Base-by-base conservation (phyloP, 2,797 vertebrate genomes). In the Scolopax bukidnonensis region DNA sequence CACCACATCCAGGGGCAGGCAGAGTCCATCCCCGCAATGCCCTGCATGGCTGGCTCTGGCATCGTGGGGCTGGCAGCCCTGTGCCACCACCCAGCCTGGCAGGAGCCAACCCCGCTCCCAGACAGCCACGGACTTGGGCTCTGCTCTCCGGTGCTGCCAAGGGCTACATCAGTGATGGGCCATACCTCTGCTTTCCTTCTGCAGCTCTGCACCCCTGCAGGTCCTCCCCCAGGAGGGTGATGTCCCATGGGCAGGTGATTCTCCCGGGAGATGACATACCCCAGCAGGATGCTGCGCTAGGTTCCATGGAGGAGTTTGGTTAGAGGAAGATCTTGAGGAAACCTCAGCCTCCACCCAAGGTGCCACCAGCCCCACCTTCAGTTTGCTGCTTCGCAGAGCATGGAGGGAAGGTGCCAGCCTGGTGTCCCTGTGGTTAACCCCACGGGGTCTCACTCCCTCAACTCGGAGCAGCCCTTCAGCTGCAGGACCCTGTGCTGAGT, bases 111-210 rank as follows among this genome's bases (percentile, higher is more conserved):
- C 51, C 28, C 2, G 4, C 51, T 30, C 51, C 51, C 1, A 6
- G 51, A 53, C 11, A 30, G 56, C 27, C 64, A 6, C 12, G 0
- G 11, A 81, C 76, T 2, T 4, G 59, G 53, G 19, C 13, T 63
- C 48, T 1, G 1, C 2, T 3, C 30, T 38, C 43, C 56, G 0
- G 6, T 1, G 11, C 25, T 36, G 15, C 41, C 53, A 8, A 1
- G 0, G 1, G 65, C 70, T 11, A 2, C 40, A 11, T 2, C 4
- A 54, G 53, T 9, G 0, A 1, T 0, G 36, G 51, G 32, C 63
- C 5, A 2, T 19, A 17, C 0, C 40, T 12, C 57, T 2, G 5
- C 48, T 5, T 2, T 12, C 48, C 53, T 16, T 16, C 59, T 5
- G 27, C 67, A 47, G 67, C 59, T 43, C 51, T 10, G 5, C 1